A percentile compares a stretch with the other conserved stretches of the same genome.
These are phyloP conservation scores for Rhagophthalmus giganteus DNA, from an alignment of 2,888 invertebrate species.

Conservation along the genomic window DNA sequence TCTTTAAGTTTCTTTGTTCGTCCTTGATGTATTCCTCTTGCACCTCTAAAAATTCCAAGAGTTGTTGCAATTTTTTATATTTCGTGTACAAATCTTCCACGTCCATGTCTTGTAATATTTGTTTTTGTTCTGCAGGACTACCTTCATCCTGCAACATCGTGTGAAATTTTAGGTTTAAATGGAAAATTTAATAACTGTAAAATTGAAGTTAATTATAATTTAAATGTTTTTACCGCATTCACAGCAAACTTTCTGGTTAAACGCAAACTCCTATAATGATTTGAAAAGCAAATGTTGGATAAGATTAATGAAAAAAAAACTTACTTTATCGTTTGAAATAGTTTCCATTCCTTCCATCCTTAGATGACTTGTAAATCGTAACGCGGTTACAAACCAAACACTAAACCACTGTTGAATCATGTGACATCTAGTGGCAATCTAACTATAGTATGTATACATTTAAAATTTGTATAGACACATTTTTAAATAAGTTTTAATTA, in stretches of 20 bases:
- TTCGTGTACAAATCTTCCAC: constrained; percentile 93
- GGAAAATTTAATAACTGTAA: constrained; percentile 4
- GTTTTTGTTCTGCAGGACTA: constrained; percentile 67
- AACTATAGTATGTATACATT: no score
- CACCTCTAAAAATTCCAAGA: constrained; percentile 95
- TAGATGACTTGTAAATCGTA: constrained; percentile 16
- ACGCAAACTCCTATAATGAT: no score
- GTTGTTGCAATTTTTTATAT: constrained; percentile 95
- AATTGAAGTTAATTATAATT: no score
- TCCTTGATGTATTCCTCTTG: constrained; percentile 99
- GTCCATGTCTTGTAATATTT: constrained; percentile 79
- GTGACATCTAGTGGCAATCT: no score
- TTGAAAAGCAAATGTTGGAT: no score
- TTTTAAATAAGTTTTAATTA: no score
- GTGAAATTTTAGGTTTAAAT: neutral
- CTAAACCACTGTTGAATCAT: no score
- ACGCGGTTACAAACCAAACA: neutral
- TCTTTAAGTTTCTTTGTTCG: constrained; percentile 97
- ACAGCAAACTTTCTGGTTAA: constrained; percentile 10
- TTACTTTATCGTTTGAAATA: constrained; percentile 29
- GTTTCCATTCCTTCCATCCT: constrained; percentile 29
- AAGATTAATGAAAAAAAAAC: constrained; percentile 3
- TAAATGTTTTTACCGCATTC: constrained; percentile 11
- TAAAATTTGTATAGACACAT: no score
- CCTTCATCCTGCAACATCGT: constrained; percentile 66